Percentiles rank a stretch among this genome's conserved stretches.
Evolutionary conservation across 2,113 vertebrate species (phyloP).

Genomic region (Alligator sinensis): DNA sequence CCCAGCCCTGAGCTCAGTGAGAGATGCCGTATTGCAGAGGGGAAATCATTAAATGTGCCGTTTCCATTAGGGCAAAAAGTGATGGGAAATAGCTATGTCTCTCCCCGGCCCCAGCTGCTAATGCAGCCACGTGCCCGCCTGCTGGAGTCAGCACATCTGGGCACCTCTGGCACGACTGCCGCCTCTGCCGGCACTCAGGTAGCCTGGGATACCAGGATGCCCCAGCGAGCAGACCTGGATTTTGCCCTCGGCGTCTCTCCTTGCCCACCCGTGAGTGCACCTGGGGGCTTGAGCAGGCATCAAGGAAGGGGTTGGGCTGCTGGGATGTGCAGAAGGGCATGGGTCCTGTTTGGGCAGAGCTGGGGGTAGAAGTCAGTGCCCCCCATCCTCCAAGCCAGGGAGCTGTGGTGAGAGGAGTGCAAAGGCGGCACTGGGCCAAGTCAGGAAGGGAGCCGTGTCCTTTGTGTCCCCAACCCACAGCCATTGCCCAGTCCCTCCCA

Average conservation of each 20-base stretch:
- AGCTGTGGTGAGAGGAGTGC: background rate
- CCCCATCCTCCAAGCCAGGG: rapidly evolving
- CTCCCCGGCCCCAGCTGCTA: background rate
- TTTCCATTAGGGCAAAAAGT: background rate
- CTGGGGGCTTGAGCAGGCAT: background rate
- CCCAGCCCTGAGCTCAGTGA: background rate
- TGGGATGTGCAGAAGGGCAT: background rate
- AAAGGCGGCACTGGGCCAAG: background rate
- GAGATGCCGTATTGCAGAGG: background rate
- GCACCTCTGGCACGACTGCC: rapidly evolving
- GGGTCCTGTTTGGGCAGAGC: rapidly evolving
- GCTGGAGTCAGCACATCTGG: background rate
- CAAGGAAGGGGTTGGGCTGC: background rate
- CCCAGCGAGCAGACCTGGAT: background rate
- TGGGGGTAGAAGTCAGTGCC: background rate
- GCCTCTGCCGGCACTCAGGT: rapidly evolving
- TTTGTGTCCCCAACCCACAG: background rate
- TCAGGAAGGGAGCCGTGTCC: background rate
- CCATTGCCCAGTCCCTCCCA: background rate
- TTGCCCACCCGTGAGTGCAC: background rate
- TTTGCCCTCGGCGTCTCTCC: background rate
- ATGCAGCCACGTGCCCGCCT: background rate
- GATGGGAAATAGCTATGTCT: background rate
- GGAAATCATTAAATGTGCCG: background rate
- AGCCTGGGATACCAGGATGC: rapidly evolving